Conservation (phyloP, 2,113 vertebrate species). For the Pterocles gutturalis region DNA sequence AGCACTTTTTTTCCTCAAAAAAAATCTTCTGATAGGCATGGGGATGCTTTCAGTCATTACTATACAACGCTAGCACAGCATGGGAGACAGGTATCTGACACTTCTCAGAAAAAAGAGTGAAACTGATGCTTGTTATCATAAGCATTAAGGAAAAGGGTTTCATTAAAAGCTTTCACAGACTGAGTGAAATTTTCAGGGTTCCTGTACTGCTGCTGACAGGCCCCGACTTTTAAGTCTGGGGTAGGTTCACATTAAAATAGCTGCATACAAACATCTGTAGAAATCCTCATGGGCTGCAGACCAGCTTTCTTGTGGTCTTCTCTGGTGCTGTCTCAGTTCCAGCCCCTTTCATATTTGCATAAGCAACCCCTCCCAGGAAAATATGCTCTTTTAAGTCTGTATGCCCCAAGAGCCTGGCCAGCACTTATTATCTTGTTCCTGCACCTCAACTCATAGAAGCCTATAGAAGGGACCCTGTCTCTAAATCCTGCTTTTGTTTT, state of each 20-base stretch:
- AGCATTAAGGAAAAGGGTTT: not conserved
- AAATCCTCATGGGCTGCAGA: too few species aligned
- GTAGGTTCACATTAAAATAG: not conserved
- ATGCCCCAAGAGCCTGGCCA: not conserved
- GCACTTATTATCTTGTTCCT: not conserved
- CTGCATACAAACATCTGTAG: not conserved
- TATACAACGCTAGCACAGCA: not conserved
- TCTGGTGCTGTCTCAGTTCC: too few species aligned
- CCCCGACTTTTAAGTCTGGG: rapidly evolving
- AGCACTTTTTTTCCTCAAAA: too few species aligned
- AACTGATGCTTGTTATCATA: not conserved
- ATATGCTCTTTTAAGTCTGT: not conserved
- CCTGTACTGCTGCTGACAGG: not conserved
- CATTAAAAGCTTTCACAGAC: not conserved
- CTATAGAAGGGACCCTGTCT: rapidly evolving
- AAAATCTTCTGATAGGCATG: not conserved
- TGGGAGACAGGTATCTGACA: rapidly evolving
- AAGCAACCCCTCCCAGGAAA: not conserved
- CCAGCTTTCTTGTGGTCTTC: not conserved
- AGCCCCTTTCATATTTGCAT: too few species aligned
- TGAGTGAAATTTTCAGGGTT: rapidly evolving
- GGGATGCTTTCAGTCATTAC: not conserved
- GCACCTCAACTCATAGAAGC: rapidly evolving
- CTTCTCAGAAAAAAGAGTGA: not conserved
- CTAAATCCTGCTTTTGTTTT: not conserved